phyloP scores from a whole-genome alignment of 2,888 invertebrate genomes.

The Clivina fossor region DNA sequence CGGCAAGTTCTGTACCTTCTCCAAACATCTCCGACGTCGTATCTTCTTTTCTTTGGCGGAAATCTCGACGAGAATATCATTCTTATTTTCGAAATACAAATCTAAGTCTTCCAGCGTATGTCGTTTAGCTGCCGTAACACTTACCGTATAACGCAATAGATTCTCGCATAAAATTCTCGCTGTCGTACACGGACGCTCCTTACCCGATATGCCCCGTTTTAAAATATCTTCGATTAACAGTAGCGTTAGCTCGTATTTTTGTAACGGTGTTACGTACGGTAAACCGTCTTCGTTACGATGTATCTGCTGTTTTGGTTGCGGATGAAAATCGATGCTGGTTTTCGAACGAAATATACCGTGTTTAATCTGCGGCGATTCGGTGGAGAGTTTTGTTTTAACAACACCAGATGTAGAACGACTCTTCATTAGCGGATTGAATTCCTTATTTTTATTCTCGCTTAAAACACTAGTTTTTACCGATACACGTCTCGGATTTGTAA shows the following conservation, averaged over 20 bases:
- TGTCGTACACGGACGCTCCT: constrained; percentile 57
- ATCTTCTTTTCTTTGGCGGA: constrained; percentile 65
- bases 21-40: constrained; percentile 69
- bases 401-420: constrained; percentile 23
- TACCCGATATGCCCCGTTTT: constrained; percentile 56
- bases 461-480: constrained; percentile 11
- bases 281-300: constrained; percentile 59
- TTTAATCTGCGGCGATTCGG: neutral
- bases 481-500: constrained; percentile 15
- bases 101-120: constrained; percentile 81
- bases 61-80: constrained; percentile 60
- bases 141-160: constrained; percentile 75
- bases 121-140: constrained; percentile 79
- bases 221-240: constrained; percentile 75
- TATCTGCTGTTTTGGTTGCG: constrained; percentile 44
- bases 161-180: constrained; percentile 70
- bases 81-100: constrained; percentile 65
- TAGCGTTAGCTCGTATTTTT: constrained; percentile 73
- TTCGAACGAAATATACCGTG: constrained; percentile 52
- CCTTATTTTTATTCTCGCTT: constrained; percentile 27
- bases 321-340: constrained; percentile 50
- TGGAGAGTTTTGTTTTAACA: constrained; percentile 13
- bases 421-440: constrained; percentile 18
- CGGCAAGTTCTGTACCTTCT: constrained; percentile 71
- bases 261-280: constrained; percentile 71